A percentile compares a stretch with the other conserved stretches of the same genome.
phyloP scores from a whole-genome alignment of 2,888 invertebrate species.

The Stratiomys singularior region DNA sequence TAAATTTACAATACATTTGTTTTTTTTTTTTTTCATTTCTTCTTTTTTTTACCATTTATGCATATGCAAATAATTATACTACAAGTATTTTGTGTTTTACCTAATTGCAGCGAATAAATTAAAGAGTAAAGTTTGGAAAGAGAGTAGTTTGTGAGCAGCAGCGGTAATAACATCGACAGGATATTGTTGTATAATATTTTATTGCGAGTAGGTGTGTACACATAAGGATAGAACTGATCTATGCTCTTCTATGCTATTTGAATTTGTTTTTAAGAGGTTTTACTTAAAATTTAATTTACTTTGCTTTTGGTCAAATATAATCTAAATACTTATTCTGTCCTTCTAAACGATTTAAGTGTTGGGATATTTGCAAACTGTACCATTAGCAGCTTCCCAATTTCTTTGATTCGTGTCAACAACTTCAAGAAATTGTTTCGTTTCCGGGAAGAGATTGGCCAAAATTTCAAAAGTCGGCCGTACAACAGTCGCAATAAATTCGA shows the following conservation, averaged over 20 bases:
- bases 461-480: slow-evolving; percentile 53
- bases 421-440: slow-evolving; percentile 49
- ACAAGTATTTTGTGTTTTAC: background rate
- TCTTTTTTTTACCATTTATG: no score
- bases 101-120: background rate
- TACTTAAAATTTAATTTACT: background rate
- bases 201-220: slow-evolving; percentile 16
- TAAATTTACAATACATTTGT: background rate
- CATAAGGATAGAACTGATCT: no score
- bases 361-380: slow-evolving; percentile 28
- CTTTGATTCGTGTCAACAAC: slow-evolving; percentile 50
- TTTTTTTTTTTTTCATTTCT: background rate
- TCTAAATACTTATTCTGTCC: background rate
- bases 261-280: background rate
- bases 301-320: background rate
- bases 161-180: background rate
- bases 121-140: background rate
- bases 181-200: slow-evolving; percentile 12
- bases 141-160: background rate
- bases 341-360: no score
- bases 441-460: slow-evolving; percentile 50
- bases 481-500: slow-evolving; percentile 71
- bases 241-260: background rate
- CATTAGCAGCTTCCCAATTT: slow-evolving; percentile 49
- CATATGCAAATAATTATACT: background rate